phyloP scores from a whole-genome alignment of 2,113 vertebrate genomes.

The Xiphias gladius region DNA sequence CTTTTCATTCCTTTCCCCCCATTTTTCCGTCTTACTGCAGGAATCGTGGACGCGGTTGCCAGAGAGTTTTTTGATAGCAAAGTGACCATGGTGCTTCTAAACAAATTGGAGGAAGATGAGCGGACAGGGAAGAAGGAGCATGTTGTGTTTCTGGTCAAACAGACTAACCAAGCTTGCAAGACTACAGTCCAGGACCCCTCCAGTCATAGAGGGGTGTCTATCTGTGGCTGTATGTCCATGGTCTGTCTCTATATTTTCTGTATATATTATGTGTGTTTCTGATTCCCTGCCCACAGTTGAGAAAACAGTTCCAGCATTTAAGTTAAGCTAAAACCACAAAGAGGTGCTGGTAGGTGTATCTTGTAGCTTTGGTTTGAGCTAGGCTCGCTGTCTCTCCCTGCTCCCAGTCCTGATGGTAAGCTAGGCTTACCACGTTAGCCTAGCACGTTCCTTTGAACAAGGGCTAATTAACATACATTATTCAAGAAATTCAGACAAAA shows the following conservation, averaged over 20 bases:
- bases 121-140: constrained; percentile 86
- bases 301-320: background rate
- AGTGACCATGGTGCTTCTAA: constrained; percentile 82
- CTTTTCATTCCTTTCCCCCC: background rate
- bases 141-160: constrained; percentile 83
- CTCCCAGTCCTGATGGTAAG: too few species aligned
- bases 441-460: too few species aligned
- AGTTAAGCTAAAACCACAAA: background rate
- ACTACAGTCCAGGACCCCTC: background rate
- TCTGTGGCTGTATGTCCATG: background rate
- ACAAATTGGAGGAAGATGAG: constrained; percentile 80
- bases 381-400: background rate
- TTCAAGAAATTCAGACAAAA: too few species aligned
- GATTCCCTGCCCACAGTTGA: background rate
- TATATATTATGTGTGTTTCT: background rate
- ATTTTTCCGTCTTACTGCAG: constrained; percentile 54
- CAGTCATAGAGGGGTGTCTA: constrained; percentile 6
- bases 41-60: constrained; percentile 84
- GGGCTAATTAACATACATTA: too few species aligned
- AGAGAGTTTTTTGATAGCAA: constrained; percentile 85
- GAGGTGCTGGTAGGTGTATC: background rate
- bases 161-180: constrained; percentile 57
- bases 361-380: background rate
- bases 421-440: background rate
- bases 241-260: background rate